Evolutionary conservation across 2,797 vertebrate species (phyloP), one percentile per base, ranked within the genome.

Genomic region (Aeoliscus strigatus): DNA sequence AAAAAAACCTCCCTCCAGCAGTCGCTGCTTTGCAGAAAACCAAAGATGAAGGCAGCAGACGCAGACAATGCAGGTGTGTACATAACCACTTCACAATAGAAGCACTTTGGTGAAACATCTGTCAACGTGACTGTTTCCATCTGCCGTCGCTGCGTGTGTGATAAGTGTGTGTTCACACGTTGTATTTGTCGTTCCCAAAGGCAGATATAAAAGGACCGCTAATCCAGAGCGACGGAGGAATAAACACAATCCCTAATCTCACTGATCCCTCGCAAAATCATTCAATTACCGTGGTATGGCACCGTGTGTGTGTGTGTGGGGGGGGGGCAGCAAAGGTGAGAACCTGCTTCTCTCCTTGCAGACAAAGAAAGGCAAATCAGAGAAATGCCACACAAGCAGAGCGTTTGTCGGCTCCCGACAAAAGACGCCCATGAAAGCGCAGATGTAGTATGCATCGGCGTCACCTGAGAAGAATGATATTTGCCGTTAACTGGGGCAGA

Each of bases 231-330:
- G 72, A 84, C 79, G 71, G 75, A 69, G 74, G 75, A 80, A 83
- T 77, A 82, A 84, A 84, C 76, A 76, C 76, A 80, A 83, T 79
- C 81, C 79, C 73, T 79, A 81, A 83, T 86, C 77, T 81, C 76
- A 83, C 79, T 84, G 70, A 84, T 83, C 73, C 79, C 31, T 51
- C 38, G 30, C 68, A 77, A 75, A 81, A 86, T 79, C 69, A 79
- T 83, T 85, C 80, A 84, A 80, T 88, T 84, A 44, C 21, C 27
- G 8, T 53, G 14, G 60, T 55, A 58, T 52, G 61, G 60, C 65
- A 43, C 44, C 35, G 4, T 2, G 49, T 57, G 31, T 70, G 42
- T n/a, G n/a, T n/a, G n/a, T n/a, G n/a, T n/a, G 5, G 46, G 67
- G 40, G 56, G 65, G 48, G 54, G 33, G 37, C 29, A 21, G 52